Conservation (phyloP, 1,140 invertebrate species). For the Riptortus pedestris region DNA sequence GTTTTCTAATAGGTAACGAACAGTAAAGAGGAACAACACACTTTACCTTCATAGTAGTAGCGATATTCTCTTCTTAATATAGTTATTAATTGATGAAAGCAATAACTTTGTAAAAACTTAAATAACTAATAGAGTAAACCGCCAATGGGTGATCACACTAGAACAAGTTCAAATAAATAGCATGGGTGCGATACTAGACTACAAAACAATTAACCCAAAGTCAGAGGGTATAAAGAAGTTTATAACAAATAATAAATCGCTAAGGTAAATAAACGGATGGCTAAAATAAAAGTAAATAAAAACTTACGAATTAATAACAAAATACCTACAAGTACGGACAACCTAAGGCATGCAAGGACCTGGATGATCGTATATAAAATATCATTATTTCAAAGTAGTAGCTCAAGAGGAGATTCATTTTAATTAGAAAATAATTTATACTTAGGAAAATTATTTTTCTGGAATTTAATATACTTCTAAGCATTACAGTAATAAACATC, state of each 20-base stretch:
- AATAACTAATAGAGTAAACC: slow-evolving; percentile 6
- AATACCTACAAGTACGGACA: background rate
- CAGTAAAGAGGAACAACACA: background rate
- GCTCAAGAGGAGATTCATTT: too few species aligned
- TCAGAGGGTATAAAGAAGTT: background rate
- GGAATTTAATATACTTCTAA: too few species aligned
- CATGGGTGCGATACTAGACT: background rate
- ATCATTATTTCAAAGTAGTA: too few species aligned
- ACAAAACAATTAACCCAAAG: background rate
- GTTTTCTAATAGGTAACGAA: background rate
- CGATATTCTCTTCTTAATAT: slow-evolving; percentile 1
- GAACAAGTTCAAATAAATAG: slow-evolving; percentile 5
- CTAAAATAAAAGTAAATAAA: slow-evolving; percentile 16
- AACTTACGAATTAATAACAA: slow-evolving; percentile 12
- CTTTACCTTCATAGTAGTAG: slow-evolving; percentile 6
- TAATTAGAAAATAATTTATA: too few species aligned
- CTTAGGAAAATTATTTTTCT: too few species aligned
- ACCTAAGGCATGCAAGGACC: slow-evolving; percentile 8
- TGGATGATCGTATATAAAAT: too few species aligned
- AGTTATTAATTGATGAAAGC: background rate
- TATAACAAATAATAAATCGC: background rate
- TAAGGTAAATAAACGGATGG: background rate
- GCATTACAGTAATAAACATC: too few species aligned
- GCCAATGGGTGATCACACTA: slow-evolving; percentile 7
- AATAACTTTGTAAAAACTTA: background rate